Evolutionary conservation across 2,888 invertebrate species (phyloP).

Genomic region (Zeuzera pyrina): DNA sequence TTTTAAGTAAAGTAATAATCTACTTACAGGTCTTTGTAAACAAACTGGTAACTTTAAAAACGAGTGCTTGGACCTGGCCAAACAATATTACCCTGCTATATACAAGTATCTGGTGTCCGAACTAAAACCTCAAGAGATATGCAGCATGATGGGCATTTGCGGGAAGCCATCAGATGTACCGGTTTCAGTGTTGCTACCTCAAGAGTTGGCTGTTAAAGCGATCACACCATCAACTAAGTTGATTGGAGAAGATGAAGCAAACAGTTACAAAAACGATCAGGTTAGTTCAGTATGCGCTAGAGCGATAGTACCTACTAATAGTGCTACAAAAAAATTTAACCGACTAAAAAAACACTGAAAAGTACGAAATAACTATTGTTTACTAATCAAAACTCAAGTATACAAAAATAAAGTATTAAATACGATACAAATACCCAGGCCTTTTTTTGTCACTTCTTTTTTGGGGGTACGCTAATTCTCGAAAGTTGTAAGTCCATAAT

Average conservation of each 20-base stretch:
- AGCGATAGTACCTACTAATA: too few relatives aligned
- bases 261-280: slow-evolving; percentile 32
- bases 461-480: too few relatives aligned
- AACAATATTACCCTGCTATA: slow-evolving; percentile 83
- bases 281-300: too few relatives aligned
- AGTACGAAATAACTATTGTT: too few relatives aligned
- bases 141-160: slow-evolving; percentile 81
- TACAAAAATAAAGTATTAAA: too few relatives aligned
- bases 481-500: too few relatives aligned
- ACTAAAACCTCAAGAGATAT: slow-evolving; percentile 79
- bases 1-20: too few relatives aligned
- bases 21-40: slow-evolving; percentile 80
- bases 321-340: too few relatives aligned
- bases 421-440: too few relatives aligned
- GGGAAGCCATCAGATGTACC: slow-evolving; percentile 46
- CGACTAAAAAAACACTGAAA: too few relatives aligned
- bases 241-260: slow-evolving; percentile 50
- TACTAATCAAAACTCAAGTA: too few relatives aligned
- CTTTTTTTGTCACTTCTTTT: too few relatives aligned
- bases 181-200: slow-evolving; percentile 76
- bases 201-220: slow-evolving; percentile 44
- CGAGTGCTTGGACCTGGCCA: slow-evolving; percentile 84
- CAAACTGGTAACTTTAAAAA: slow-evolving; percentile 81
- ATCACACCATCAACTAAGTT: slow-evolving; percentile 24
- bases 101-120: slow-evolving; percentile 80